These are phyloP conservation scores for Chelon labrosus DNA, from an alignment of 2,797 vertebrate species.

Conservation along the genomic window DNA sequence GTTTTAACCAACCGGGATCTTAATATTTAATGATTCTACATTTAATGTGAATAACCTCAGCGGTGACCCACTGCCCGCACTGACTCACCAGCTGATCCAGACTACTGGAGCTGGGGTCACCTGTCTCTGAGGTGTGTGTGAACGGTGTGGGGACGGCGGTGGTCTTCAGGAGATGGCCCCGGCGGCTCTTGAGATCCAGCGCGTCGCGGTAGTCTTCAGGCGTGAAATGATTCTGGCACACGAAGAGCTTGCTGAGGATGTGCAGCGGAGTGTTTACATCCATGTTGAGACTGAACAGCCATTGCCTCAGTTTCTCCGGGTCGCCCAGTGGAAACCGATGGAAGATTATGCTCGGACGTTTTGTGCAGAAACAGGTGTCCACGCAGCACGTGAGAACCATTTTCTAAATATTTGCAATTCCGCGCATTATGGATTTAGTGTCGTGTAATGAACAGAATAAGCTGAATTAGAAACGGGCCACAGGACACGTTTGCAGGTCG, in stretches of 20 bases:
- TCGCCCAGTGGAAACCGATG: slow-evolving; percentile 50
- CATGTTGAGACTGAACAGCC: slow-evolving; percentile 43
- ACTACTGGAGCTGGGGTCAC: background rate
- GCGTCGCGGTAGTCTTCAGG: slow-evolving; percentile 25
- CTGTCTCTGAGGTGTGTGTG: background rate
- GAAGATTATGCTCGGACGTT: slow-evolving; percentile 20
- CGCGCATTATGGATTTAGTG: too few relatives aligned
- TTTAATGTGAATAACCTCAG: too few relatives aligned
- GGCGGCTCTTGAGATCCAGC: background rate
- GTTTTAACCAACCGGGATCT: too few relatives aligned
- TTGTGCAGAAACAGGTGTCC: background rate
- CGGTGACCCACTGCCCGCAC: too few relatives aligned
- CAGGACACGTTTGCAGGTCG: background rate
- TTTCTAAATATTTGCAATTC: background rate
- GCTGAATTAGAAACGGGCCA: background rate
- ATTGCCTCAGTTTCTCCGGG: slow-evolving; percentile 30
- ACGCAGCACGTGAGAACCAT: slow-evolving; percentile 61
- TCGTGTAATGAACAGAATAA: too few relatives aligned
- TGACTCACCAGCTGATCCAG: slow-evolving; percentile 18
- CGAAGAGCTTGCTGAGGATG: slow-evolving; percentile 27
- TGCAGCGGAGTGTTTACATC: slow-evolving; percentile 37
- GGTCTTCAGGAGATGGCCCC: slow-evolving; percentile 30
- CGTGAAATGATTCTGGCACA: slow-evolving; percentile 59
- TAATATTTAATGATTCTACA: too few relatives aligned
- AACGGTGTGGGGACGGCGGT: slow-evolving; percentile 41